A percentile compares a stretch with the other conserved stretches of the same genome.
Conservation (phyloP, 2,797 vertebrate species). For the Pangasius mekongensis region DNA sequence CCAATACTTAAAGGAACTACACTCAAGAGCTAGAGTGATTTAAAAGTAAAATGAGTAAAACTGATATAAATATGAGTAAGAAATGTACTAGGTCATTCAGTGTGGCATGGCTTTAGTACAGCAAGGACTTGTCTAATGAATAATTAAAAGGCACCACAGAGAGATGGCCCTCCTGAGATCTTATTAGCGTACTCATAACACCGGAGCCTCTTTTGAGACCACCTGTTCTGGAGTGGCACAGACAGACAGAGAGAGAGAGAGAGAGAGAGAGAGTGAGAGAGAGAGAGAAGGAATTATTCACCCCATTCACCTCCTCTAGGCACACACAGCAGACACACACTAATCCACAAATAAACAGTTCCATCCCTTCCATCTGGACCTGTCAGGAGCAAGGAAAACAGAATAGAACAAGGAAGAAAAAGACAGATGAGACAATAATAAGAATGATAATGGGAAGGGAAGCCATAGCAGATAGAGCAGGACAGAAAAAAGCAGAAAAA, state of each 20-base stretch:
- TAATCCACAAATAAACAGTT: constrained; percentile 49
- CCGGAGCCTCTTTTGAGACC: constrained; percentile 40
- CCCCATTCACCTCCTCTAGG: constrained; percentile 14
- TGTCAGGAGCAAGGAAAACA: not conserved
- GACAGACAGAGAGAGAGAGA: constrained; percentile 20
- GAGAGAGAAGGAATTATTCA: constrained; percentile 32
- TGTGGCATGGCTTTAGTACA: constrained; percentile 14
- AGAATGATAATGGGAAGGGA: constrained; percentile 31
- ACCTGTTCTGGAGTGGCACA: constrained; percentile 43
- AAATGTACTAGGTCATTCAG: constrained; percentile 2
- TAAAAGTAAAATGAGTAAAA: not conserved
- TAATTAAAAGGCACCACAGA: constrained; percentile 40
- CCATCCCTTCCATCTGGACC: constrained; percentile 35
- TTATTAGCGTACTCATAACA: constrained; percentile 48
- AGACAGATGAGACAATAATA: constrained; percentile 11
- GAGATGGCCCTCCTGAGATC: constrained; percentile 46
- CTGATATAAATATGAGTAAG: not conserved
- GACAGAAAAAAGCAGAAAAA: constrained; percentile 9
- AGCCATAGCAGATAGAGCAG: constrained; percentile 34
- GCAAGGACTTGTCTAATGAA: constrained; percentile 33
- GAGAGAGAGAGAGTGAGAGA: constrained; percentile 19
- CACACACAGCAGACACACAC: constrained; percentile 30
- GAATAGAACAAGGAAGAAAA: not conserved
- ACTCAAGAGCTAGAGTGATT: not conserved
- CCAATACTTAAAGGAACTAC: not conserved